Evolutionary conservation across 2,113 vertebrate species (phyloP).

Genomic region (Eudyptes chrysolophus): DNA sequence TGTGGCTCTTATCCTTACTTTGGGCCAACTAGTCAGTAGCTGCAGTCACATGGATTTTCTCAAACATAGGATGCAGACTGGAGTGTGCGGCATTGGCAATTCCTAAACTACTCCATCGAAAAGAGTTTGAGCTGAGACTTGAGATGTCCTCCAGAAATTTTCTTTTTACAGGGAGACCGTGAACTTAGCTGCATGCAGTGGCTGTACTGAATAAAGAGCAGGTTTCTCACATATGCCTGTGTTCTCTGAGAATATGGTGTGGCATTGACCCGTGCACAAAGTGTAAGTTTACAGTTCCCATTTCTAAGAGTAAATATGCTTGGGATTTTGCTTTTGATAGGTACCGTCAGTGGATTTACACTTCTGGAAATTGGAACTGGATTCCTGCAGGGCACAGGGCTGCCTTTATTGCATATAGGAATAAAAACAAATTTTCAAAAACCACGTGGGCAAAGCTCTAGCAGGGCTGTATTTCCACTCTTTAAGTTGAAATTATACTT

Average conservation of each 20-base stretch:
- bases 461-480: not conserved
- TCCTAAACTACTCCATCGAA: not conserved
- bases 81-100: not conserved
- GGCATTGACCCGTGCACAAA: not conserved
- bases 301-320: not conserved
- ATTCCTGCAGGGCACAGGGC: not conserved
- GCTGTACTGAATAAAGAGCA: conserved; percentile 16
- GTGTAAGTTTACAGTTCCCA: not conserved
- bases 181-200: not conserved
- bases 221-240: not conserved
- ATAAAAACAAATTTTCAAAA: not conserved
- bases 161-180: not conserved
- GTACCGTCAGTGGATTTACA: not conserved
- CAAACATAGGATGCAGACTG: not conserved
- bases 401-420: not conserved
- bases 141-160: not conserved
- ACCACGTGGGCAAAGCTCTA: not conserved
- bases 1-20: not conserved
- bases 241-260: not conserved
- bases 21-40: not conserved
- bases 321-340: not conserved
- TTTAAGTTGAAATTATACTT: not conserved
- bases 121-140: not conserved
- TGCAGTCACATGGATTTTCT: not conserved
- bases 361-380: not conserved